Percentiles rank a stretch among this genome's conserved stretches.
Conservation (phyloP, 2,113 vertebrate genomes). For the Grammomys dolichurus region DNA sequence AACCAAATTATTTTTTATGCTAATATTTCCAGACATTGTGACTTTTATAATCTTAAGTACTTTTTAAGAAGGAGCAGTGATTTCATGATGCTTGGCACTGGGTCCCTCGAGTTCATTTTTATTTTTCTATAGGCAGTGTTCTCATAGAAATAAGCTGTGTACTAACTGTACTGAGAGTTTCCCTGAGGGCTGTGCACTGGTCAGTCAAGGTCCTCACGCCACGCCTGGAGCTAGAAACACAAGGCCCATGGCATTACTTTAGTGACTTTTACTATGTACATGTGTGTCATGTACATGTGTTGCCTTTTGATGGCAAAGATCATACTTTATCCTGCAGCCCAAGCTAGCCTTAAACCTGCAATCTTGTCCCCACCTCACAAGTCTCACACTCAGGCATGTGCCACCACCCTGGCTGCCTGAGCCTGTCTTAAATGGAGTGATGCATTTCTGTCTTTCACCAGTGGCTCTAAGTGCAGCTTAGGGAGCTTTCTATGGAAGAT, state of each 20-base stretch:
- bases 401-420: not conserved
- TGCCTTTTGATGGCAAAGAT: not conserved
- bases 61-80: constrained; percentile 16
- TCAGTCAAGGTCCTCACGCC: not conserved
- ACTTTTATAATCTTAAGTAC: constrained; percentile 30
- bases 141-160: constrained; percentile 14
- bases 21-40: not conserved
- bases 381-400: not conserved
- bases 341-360: not conserved
- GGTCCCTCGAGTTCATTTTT: constrained; percentile 18
- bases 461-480: not conserved
- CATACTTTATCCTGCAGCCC: not conserved
- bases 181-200: not conserved
- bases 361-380: not conserved
- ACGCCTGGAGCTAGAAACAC: not conserved
- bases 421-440: not conserved
- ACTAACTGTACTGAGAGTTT: not conserved
- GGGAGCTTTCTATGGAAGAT: not conserved
- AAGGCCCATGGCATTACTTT: not conserved
- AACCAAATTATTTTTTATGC: constrained; percentile 15
- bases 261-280: not conserved
- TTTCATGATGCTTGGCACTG: not conserved
- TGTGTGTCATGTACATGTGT: rapidly evolving
- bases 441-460: not conserved
- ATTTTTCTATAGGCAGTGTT: constrained; percentile 31